A percentile compares a stretch with the other conserved stretches of the same genome.
These are phyloP conservation scores for Sinonovacula constricta DNA, from an alignment of 1,140 invertebrate genomes.

Conservation along the genomic window DNA sequence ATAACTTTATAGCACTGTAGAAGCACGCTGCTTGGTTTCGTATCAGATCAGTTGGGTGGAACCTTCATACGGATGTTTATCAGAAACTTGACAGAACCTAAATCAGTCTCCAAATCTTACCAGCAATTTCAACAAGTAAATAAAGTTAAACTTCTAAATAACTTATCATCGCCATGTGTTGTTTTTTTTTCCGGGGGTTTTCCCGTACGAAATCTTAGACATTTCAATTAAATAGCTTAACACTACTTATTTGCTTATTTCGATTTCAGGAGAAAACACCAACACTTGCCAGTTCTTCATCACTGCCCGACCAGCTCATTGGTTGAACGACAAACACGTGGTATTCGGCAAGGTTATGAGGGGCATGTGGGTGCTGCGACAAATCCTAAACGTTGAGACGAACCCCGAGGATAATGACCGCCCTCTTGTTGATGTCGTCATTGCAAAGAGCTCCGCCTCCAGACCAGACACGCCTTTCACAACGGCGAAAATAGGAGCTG, in stretches of 20 bases:
- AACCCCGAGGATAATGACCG: constrained; percentile 7
- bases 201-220: too few species aligned
- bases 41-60: too few species aligned
- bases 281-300: constrained; percentile 77
- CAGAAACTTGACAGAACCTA: too few species aligned
- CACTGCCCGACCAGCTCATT: constrained; percentile 94
- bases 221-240: neutral
- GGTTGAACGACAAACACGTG: constrained; percentile 96
- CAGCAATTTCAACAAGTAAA: constrained; percentile 1
- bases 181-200: neutral
- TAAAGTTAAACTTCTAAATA: neutral
- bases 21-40: too few species aligned
- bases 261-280: constrained; percentile 84
- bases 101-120: too few species aligned
- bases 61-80: too few species aligned
- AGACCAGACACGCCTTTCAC: constrained; percentile 31
- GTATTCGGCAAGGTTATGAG: constrained; percentile 92
- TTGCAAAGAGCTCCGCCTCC: constrained; percentile 19
- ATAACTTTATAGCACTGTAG: too few species aligned
- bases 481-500: constrained; percentile 15
- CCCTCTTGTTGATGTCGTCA: constrained; percentile 11
- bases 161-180: neutral
- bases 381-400: constrained; percentile 28
- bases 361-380: constrained; percentile 54
- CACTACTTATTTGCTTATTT: neutral